Conservation (phyloP, 1,140 invertebrate genomes). For the Habropoda laboriosa region DNA sequence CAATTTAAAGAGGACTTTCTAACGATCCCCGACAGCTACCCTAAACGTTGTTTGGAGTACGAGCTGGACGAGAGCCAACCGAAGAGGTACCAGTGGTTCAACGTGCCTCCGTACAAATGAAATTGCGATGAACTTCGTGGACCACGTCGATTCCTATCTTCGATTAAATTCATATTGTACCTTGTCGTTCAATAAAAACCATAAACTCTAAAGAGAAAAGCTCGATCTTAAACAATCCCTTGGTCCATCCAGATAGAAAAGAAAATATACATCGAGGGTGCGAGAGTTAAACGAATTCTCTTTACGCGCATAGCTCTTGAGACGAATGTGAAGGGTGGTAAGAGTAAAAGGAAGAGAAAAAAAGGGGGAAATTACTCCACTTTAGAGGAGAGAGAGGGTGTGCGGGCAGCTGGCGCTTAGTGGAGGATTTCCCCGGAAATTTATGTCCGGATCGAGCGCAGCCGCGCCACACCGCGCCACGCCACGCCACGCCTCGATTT, state of each 20-base stretch:
- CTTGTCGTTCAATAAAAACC: not conserved
- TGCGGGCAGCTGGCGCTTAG: conserved; percentile 66
- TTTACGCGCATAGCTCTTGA: not conserved
- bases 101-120: conserved; percentile 79
- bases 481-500: conserved; percentile 50
- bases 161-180: conserved; percentile 6
- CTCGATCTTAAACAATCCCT: too few species aligned
- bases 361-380: not conserved
- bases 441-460: conserved; percentile 66
- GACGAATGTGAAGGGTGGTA: too few species aligned
- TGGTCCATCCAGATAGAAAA: too few species aligned
- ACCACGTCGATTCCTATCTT: not conserved
- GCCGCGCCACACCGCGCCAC: conserved; percentile 35
- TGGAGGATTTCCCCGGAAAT: conserved; percentile 65
- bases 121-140: conserved; percentile 12
- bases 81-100: conserved; percentile 84
- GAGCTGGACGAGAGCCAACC: conserved; percentile 79
- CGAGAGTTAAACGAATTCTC: conserved; percentile 5
- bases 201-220: too few species aligned
- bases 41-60: conserved; percentile 82
- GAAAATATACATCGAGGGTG: not conserved
- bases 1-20: conserved; percentile 42
- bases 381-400: conserved; percentile 50
- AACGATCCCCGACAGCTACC: conserved; percentile 58
- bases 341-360: not conserved